A percentile compares a stretch with the other conserved stretches of the same genome.
phyloP scores from a whole-genome alignment of 2,888 invertebrate genomes.

The Anodontia alba region DNA sequence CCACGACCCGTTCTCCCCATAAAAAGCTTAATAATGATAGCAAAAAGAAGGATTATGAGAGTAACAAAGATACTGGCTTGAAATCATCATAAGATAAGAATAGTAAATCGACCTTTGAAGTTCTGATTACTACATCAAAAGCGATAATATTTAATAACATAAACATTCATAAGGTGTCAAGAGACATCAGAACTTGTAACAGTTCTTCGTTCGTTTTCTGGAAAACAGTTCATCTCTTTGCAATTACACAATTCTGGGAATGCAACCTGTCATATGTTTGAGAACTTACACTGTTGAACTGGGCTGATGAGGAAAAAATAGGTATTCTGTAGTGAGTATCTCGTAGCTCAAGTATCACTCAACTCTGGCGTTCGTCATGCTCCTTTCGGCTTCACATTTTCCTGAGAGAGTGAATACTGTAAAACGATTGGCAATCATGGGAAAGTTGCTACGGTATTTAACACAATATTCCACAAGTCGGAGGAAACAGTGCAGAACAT shows the following conservation, averaged over 20 bases:
- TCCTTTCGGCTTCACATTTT: too few relatives aligned
- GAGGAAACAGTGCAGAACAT: too few relatives aligned
- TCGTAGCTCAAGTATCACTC: too few relatives aligned
- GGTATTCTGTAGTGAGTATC: too few relatives aligned
- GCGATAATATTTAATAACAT: not conserved
- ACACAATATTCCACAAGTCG: too few relatives aligned
- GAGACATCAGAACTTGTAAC: not conserved
- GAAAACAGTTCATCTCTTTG: not conserved
- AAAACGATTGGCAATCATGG: too few relatives aligned
- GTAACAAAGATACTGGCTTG: not conserved
- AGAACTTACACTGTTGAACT: too few relatives aligned
- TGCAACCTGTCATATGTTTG: not conserved
- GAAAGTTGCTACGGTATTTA: too few relatives aligned
- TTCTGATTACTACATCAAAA: conserved; percentile 4
- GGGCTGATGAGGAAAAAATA: too few relatives aligned
- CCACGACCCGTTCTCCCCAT: too few relatives aligned
- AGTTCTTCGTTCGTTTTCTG: not conserved
- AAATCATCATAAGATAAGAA: not conserved
- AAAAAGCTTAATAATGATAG: not conserved
- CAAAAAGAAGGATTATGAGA: not conserved
- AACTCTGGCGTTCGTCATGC: too few relatives aligned
- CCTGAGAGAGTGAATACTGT: too few relatives aligned
- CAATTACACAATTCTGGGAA: not conserved
- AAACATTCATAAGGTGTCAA: not conserved
- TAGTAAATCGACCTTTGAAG: conserved; percentile 5